These are phyloP conservation scores for Xiphophorus maculatus DNA, from an alignment of 2,113 vertebrate species.

Conservation along the genomic window DNA sequence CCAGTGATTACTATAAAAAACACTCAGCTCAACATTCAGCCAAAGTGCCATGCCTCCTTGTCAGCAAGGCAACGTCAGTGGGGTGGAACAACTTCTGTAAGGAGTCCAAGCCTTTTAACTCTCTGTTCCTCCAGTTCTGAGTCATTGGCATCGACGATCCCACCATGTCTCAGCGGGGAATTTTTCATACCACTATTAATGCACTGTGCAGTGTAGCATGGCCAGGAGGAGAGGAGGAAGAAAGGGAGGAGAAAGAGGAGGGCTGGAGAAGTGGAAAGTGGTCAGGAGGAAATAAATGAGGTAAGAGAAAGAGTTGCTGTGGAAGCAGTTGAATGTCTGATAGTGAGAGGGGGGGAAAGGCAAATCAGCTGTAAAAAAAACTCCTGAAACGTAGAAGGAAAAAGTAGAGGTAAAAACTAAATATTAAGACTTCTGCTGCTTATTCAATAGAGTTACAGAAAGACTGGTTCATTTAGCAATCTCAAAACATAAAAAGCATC, in stretches of 20 bases:
- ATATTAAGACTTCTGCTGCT: slow-evolving; percentile 6
- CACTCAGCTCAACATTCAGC: slow-evolving; percentile 28
- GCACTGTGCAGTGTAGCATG: slow-evolving; percentile 53
- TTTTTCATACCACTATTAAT: slow-evolving; percentile 68
- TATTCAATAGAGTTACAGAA: not conserved
- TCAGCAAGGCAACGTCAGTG: slow-evolving; percentile 16
- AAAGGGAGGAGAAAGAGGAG: slow-evolving; percentile 4
- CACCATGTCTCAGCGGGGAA: slow-evolving; percentile 53
- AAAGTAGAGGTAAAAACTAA: not conserved
- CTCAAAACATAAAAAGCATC: not conserved
- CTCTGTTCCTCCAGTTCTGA: slow-evolving; percentile 55
- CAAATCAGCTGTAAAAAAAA: not conserved
- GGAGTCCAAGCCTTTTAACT: slow-evolving; percentile 48
- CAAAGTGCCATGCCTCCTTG: slow-evolving; percentile 30
- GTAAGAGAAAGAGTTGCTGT: slow-evolving; percentile 12
- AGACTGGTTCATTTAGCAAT: slow-evolving; percentile 3
- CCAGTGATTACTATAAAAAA: slow-evolving; percentile 2
- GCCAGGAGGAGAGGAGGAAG: slow-evolving; percentile 28
- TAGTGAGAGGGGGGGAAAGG: slow-evolving; percentile 1
- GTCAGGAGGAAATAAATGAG: slow-evolving; percentile 49
- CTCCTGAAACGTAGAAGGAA: not conserved
- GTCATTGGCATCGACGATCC: slow-evolving; percentile 59
- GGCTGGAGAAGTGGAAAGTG: slow-evolving; percentile 23
- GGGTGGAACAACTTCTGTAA: slow-evolving; percentile 48
- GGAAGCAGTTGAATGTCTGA: slow-evolving; percentile 11